Percentiles rank a stretch among this genome's conserved stretches.
phyloP scores from a whole-genome alignment of 1,140 invertebrate species.

The Cotesia typhae region DNA sequence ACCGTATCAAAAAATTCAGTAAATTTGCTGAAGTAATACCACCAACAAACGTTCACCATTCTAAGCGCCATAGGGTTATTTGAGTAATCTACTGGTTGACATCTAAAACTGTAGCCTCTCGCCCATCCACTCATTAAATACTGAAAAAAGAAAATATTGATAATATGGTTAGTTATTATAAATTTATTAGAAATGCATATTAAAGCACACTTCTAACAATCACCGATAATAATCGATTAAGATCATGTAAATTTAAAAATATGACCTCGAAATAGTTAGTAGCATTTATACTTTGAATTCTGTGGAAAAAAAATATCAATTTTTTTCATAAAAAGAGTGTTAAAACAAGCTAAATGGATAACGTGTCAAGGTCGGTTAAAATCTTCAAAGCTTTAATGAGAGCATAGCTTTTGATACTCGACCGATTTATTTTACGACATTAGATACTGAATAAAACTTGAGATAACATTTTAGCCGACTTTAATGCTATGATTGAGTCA shows the following conservation, averaged over 20 bases:
- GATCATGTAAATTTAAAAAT: neutral
- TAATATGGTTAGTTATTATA: neutral
- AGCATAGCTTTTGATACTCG: conserved; percentile 2
- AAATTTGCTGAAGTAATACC: conserved; percentile 98
- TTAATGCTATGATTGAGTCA: conserved; percentile 10
- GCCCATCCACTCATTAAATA: conserved; percentile 87
- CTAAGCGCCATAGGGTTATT: conserved; percentile 82
- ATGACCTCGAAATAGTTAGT: neutral
- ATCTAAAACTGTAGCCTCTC: conserved; percentile 88
- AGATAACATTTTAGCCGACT: neutral
- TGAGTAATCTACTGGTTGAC: conserved; percentile 94
- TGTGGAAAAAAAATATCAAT: neutral
- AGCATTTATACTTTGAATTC: neutral
- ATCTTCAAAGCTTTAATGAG: conserved; percentile 12
- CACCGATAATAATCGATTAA: conserved; percentile 1
- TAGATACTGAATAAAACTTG: conserved; percentile 9
- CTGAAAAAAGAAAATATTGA: conserved; percentile 63
- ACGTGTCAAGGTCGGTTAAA: conserved; percentile 14
- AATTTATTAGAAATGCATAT: too few relatives aligned
- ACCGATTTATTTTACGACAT: conserved; percentile 9
- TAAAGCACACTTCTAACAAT: too few relatives aligned
- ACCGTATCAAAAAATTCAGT: conserved; percentile 96
- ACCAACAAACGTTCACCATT: conserved; percentile 94
- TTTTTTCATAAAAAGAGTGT: neutral
- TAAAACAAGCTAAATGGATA: neutral